phyloP scores from a whole-genome alignment of 2,888 invertebrate species.

The Scaeva pyrastri region DNA sequence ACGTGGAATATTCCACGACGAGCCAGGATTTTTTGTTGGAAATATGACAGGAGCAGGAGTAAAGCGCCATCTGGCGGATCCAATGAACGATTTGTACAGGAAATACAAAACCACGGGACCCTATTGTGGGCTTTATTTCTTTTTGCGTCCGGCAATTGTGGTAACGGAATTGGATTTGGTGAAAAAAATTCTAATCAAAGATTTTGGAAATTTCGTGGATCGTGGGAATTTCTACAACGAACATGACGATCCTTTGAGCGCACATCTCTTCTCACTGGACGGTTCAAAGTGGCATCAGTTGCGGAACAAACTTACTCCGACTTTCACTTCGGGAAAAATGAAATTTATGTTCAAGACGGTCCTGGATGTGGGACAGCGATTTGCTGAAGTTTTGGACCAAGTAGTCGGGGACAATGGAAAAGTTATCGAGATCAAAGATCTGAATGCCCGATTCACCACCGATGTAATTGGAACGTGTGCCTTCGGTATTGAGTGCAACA shows the following conservation, averaged over 20 bases:
- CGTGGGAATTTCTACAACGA: slow-evolving; percentile 81
- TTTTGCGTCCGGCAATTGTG: slow-evolving; percentile 78
- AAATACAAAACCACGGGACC: slow-evolving; percentile 78
- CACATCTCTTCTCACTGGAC: slow-evolving; percentile 83
- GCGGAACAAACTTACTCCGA: slow-evolving; percentile 78
- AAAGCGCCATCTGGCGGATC: not conserved
- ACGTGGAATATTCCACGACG: slow-evolving; percentile 77
- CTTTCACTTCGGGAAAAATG: slow-evolving; percentile 79
- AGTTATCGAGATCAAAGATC: slow-evolving; percentile 82
- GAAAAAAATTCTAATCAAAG: slow-evolving; percentile 79
- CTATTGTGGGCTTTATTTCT: slow-evolving; percentile 79
- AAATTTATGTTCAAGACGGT: slow-evolving; percentile 78
- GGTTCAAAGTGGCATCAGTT: slow-evolving; percentile 82
- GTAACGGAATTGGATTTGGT: slow-evolving; percentile 80
- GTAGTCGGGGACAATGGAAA: slow-evolving; percentile 32
- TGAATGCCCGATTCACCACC: slow-evolving; percentile 84
- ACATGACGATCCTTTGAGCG: slow-evolving; percentile 82
- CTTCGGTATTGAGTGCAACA: slow-evolving; percentile 84
- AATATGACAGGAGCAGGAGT: slow-evolving; percentile 78
- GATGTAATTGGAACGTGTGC: slow-evolving; percentile 85
- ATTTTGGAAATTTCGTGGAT: slow-evolving; percentile 80
- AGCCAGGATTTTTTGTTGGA: slow-evolving; percentile 76
- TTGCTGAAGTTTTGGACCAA: slow-evolving; percentile 50
- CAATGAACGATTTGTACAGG: slow-evolving; percentile 76
- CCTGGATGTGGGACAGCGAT: too few species aligned